Evolutionary conservation across 2,888 invertebrate species (phyloP).

Genomic region (Eudasyphora cyanicolor): DNA sequence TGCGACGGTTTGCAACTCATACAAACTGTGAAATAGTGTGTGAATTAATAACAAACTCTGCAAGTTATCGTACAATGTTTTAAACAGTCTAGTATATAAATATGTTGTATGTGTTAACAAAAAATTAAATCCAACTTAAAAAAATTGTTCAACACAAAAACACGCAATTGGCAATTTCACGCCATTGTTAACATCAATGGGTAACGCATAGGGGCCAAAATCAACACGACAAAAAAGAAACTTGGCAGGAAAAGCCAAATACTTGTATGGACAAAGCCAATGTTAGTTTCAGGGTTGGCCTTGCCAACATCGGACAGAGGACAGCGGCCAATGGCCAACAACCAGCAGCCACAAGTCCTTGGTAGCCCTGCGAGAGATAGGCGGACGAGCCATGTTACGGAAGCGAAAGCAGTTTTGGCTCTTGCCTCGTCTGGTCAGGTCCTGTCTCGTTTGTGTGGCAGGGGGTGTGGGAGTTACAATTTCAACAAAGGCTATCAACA

Average conservation of each 20-base stretch:
- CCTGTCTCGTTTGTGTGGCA: background rate
- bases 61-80: conserved; percentile 28
- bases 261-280: conserved; percentile 26
- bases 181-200: conserved; percentile 40
- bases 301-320: background rate
- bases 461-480: background rate
- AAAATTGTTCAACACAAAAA: conserved; percentile 29
- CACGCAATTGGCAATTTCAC: conserved; percentile 51
- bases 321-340: too few relatives aligned
- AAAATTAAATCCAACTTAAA: background rate
- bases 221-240: background rate
- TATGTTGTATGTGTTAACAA: background rate
- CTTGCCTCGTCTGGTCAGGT: background rate
- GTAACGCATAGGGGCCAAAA: conserved; percentile 9
- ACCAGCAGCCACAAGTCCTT: background rate
- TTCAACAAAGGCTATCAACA: conserved; percentile 28
- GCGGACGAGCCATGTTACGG: background rate
- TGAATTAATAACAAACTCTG: conserved; percentile 29
- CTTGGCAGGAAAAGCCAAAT: conserved; percentile 41
- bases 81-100: background rate
- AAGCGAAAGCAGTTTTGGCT: background rate
- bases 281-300: background rate
- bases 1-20: too few relatives aligned
- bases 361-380: background rate
- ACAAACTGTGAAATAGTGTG: conserved; percentile 1